These are phyloP conservation scores for Scomber japonicus DNA, from an alignment of 2,113 vertebrate species.

Conservation along the genomic window DNA sequence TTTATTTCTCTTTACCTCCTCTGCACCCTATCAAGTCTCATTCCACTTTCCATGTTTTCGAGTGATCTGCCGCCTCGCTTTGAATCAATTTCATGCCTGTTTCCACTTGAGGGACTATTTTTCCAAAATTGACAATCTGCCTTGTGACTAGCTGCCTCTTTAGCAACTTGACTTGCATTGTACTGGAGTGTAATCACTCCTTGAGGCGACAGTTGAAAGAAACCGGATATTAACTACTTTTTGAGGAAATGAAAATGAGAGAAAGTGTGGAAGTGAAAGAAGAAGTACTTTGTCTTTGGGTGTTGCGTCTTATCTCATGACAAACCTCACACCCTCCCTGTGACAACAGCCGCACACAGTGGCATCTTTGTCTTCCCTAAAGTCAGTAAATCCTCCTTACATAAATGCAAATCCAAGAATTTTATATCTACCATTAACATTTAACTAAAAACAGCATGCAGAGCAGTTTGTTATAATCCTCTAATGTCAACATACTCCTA, in stretches of 20 bases:
- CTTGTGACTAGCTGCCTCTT: slow-evolving; percentile 2
- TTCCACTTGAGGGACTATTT: slow-evolving; percentile 13
- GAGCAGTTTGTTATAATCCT: not conserved
- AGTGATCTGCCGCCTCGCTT: slow-evolving; percentile 40
- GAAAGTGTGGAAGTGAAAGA: slow-evolving; percentile 59
- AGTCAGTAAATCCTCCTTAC: slow-evolving; percentile 15
- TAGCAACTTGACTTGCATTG: not conserved
- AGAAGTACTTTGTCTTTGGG: slow-evolving; percentile 44
- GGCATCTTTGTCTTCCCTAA: slow-evolving; percentile 46
- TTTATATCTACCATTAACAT: too few relatives aligned
- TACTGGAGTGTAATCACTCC: not conserved
- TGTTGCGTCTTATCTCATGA: slow-evolving; percentile 49
- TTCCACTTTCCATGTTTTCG: slow-evolving; percentile 23
- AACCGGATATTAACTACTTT: not conserved
- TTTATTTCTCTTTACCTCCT: slow-evolving; percentile 10
- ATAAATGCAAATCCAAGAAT: not conserved
- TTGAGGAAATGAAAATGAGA: slow-evolving; percentile 59
- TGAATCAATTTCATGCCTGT: slow-evolving; percentile 36
- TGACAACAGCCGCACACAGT: slow-evolving; percentile 45
- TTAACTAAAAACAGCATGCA: not conserved
- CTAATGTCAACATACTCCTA: not conserved
- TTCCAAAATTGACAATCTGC: not conserved
- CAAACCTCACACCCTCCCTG: slow-evolving; percentile 51
- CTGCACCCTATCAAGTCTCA: slow-evolving; percentile 38
- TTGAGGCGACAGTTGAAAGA: slow-evolving; percentile 8